Percentiles rank a stretch among this genome's conserved stretches.
These are phyloP conservation scores for Planococcus citri DNA, from an alignment of 1,140 invertebrate species.

Conservation along the genomic window DNA sequence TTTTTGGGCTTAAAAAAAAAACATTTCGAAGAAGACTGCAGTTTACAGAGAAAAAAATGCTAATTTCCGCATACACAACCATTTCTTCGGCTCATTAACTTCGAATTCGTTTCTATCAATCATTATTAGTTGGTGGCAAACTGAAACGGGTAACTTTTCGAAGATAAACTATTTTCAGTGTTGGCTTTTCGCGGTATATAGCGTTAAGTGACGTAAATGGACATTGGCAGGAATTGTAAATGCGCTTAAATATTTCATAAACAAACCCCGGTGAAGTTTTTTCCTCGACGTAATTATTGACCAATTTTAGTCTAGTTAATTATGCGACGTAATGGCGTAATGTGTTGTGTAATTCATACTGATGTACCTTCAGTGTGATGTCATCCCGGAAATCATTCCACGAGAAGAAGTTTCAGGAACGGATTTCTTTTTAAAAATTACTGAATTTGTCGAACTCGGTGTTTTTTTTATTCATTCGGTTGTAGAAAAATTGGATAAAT, in stretches of 20 bases:
- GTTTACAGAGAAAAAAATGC: not conserved
- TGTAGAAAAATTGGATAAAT: too few relatives aligned
- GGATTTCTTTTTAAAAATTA: too few relatives aligned
- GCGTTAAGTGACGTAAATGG: conserved; percentile 2
- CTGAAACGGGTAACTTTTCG: not conserved
- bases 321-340: too few relatives aligned
- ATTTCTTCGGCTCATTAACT: not conserved
- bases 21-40: not conserved
- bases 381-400: too few relatives aligned
- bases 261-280: not conserved
- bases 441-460: too few relatives aligned
- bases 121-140: not conserved
- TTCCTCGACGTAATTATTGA: too few relatives aligned
- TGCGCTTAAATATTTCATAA: not conserved
- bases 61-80: not conserved
- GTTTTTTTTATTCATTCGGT: too few relatives aligned
- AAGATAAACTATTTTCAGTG: not conserved
- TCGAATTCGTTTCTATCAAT: not conserved
- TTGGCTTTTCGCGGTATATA: not conserved
- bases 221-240: not conserved
- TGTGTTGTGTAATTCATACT: too few relatives aligned
- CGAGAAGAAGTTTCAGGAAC: too few relatives aligned
- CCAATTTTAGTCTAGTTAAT: too few relatives aligned
- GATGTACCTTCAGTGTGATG: too few relatives aligned
- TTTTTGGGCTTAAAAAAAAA: too few relatives aligned